Evolutionary conservation across 1,140 invertebrate genomes (phyloP).

Genomic region (Oreohelix idahoensis): DNA sequence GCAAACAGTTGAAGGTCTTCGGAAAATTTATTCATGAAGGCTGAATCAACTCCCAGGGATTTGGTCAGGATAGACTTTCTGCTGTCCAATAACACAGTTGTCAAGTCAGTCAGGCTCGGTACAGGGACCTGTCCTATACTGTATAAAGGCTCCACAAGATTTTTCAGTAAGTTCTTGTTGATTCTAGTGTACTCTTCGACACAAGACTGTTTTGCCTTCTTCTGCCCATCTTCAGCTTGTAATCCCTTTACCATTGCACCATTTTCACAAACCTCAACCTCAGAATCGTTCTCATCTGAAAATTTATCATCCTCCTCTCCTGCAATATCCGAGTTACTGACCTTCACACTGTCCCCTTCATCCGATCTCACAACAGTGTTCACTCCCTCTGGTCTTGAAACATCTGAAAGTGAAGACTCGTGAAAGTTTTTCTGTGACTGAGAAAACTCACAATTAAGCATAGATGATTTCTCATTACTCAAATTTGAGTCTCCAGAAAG

Average conservation of each 20-base stretch:
- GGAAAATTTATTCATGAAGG: conserved; percentile 74
- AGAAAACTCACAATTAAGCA: too few species aligned
- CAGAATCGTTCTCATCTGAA: neutral
- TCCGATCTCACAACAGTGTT: neutral
- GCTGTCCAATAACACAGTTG: conserved; percentile 35
- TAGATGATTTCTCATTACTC: too few species aligned
- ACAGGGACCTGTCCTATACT: conserved; percentile 51
- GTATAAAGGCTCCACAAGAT: conserved; percentile 54
- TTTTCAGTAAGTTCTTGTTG: conserved; percentile 55
- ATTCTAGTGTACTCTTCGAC: conserved; percentile 68
- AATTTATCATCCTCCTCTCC: neutral
- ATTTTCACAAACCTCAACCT: conserved; percentile 2
- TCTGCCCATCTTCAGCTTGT: conserved; percentile 31
- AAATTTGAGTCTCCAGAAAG: too few species aligned
- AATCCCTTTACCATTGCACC: neutral
- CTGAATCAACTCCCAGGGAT: conserved; percentile 43
- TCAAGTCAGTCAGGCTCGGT: conserved; percentile 54
- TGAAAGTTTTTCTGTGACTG: too few species aligned
- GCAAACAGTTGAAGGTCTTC: conserved; percentile 79
- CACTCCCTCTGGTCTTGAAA: too few species aligned
- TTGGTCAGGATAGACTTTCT: conserved; percentile 51
- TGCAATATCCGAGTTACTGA: neutral
- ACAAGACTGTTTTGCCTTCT: conserved; percentile 66
- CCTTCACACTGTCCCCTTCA: neutral
- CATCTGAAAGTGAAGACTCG: too few species aligned